Conservation (phyloP, 2,113 vertebrate genomes). For the Hydropotes inermis region DNA sequence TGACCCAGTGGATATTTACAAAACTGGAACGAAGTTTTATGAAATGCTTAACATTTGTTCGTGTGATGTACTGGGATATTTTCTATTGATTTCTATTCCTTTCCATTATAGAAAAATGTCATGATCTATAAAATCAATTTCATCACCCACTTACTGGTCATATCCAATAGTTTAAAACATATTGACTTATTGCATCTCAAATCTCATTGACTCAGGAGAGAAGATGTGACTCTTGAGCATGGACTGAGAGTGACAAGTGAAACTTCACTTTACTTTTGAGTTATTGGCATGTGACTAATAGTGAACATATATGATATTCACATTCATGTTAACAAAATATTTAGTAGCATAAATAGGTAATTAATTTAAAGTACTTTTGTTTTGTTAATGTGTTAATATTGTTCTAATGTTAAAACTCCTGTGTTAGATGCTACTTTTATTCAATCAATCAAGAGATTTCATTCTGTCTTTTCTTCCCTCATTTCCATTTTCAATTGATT, state of each 20-base stretch:
- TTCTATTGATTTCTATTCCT: not conserved
- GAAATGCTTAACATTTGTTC: not conserved
- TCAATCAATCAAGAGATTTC: not conserved
- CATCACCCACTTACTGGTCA: not conserved
- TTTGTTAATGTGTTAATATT: not conserved
- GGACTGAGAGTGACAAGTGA: not conserved
- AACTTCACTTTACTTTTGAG: not conserved
- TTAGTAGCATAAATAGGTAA: not conserved
- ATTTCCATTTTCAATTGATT: not conserved
- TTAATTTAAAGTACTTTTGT: not conserved
- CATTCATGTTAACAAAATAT: not conserved
- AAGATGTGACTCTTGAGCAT: not conserved
- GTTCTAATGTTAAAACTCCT: slow-evolving; percentile 10
- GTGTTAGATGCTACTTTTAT: not conserved
- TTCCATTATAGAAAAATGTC: not conserved
- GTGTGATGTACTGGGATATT: not conserved
- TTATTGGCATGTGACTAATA: not conserved
- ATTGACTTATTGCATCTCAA: not conserved
- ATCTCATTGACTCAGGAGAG: not conserved
- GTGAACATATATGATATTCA: not conserved
- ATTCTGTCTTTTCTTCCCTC: not conserved
- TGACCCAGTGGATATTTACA: not conserved
- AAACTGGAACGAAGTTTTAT: not conserved
- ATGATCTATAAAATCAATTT: not conserved
- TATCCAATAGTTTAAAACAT: not conserved